phyloP scores from a whole-genome alignment of 1,140 invertebrate species.

The Chionoecetes opilio region DNA sequence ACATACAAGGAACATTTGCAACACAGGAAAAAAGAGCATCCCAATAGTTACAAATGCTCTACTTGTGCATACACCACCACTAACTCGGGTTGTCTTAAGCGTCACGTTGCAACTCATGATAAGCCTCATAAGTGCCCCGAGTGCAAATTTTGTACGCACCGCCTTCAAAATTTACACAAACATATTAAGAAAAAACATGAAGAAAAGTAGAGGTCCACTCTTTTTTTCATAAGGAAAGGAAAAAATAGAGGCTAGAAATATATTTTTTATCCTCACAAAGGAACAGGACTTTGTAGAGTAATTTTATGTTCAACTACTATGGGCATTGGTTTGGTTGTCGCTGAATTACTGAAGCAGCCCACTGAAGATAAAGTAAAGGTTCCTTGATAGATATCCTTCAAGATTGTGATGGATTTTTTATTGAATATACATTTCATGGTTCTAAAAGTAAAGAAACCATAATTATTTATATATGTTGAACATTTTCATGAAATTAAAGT shows the following conservation, averaged over 20 bases:
- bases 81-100: slow-evolving; percentile 20
- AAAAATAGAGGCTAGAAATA: neutral
- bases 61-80: slow-evolving; percentile 49
- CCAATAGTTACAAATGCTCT: slow-evolving; percentile 45
- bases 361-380: neutral
- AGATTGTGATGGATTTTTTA: too few relatives aligned
- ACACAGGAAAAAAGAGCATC: slow-evolving; percentile 59
- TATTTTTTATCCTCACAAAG: neutral
- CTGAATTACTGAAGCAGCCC: neutral
- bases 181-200: slow-evolving; percentile 66
- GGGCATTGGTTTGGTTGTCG: neutral
- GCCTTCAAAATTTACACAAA: slow-evolving; percentile 36
- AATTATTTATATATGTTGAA: too few relatives aligned
- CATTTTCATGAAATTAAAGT: neutral
- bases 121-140: slow-evolving; percentile 65
- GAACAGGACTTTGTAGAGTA: neutral
- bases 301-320: neutral
- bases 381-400: too few relatives aligned
- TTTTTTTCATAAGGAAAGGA: neutral
- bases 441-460: too few relatives aligned
- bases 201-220: neutral
- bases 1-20: slow-evolving; percentile 38
- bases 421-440: too few relatives aligned
- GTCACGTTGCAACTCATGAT: slow-evolving; percentile 55
- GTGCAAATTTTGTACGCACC: slow-evolving; percentile 55